A percentile compares a stretch with the other conserved stretches of the same genome.
Conservation (phyloP, 2,113 vertebrate genomes). For the Oceanodroma tethys region DNA sequence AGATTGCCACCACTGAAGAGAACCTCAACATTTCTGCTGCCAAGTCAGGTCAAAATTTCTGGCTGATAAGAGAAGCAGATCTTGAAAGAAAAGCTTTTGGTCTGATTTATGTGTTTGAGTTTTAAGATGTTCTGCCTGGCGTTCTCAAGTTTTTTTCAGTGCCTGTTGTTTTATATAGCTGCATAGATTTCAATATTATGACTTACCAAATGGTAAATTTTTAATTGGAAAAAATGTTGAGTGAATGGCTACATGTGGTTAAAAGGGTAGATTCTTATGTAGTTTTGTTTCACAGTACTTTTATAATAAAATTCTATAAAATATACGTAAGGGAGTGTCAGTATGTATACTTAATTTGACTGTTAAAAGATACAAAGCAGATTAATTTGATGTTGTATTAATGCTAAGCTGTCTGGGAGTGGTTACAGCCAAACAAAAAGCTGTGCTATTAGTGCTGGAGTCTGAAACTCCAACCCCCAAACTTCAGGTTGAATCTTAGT, state of each 20-base stretch:
- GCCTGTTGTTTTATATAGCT: background rate
- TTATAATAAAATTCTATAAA: background rate
- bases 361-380: background rate
- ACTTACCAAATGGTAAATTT: background rate
- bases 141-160: background rate
- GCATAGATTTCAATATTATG: background rate
- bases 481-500: background rate
- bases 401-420: background rate
- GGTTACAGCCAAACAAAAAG: background rate
- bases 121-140: background rate
- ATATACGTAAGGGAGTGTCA: background rate
- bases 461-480: background rate
- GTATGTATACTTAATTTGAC: background rate
- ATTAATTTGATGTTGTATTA: background rate
- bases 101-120: background rate
- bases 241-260: background rate
- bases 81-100: background rate
- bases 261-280: background rate
- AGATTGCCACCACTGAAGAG: fast-evolving
- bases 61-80: background rate
- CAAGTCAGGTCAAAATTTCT: background rate
- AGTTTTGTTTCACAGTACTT: background rate
- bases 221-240: background rate
- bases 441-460: background rate
- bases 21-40: background rate